A percentile compares a stretch with the other conserved stretches of the same genome.
These are phyloP conservation scores for Petrocephalus schoutedeni DNA, from an alignment of 2,797 vertebrate species.

Conservation along the genomic window DNA sequence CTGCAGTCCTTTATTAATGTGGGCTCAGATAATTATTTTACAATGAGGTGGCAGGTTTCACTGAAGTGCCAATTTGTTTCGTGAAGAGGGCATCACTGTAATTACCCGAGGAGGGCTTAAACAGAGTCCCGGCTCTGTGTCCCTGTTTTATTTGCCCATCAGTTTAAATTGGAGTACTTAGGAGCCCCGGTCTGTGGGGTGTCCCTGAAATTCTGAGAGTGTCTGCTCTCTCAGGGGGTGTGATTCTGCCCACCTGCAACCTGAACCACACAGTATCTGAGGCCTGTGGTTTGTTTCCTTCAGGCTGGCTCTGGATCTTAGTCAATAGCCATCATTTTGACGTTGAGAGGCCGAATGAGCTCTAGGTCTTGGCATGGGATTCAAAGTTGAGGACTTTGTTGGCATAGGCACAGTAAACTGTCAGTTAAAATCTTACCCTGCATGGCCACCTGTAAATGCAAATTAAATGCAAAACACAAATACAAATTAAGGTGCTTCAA, in stretches of 20 bases:
- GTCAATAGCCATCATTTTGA: not conserved
- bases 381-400: not conserved
- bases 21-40: slow-evolving; percentile 15
- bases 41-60: slow-evolving; percentile 14
- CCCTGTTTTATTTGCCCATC: not conserved
- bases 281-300: not conserved
- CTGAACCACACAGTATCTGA: not conserved
- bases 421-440: not conserved
- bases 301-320: not conserved
- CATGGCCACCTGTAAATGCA: not conserved
- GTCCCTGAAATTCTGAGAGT: not conserved
- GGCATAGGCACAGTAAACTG: not conserved
- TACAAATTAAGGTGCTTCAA: not conserved
- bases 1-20: slow-evolving; percentile 9
- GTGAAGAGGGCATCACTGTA: slow-evolving; percentile 24
- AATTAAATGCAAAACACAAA: not conserved
- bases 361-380: not conserved
- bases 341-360: not conserved
- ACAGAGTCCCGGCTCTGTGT: not conserved
- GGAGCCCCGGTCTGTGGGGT: not conserved
- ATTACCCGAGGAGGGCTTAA: slow-evolving; percentile 18
- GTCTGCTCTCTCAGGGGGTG: not conserved
- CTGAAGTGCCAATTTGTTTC: slow-evolving; percentile 17
- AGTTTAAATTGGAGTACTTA: not conserved
- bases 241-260: not conserved